Base-by-base conservation (phyloP, 2,113 vertebrate species). In the Hemibagrus wyckioides region DNA sequence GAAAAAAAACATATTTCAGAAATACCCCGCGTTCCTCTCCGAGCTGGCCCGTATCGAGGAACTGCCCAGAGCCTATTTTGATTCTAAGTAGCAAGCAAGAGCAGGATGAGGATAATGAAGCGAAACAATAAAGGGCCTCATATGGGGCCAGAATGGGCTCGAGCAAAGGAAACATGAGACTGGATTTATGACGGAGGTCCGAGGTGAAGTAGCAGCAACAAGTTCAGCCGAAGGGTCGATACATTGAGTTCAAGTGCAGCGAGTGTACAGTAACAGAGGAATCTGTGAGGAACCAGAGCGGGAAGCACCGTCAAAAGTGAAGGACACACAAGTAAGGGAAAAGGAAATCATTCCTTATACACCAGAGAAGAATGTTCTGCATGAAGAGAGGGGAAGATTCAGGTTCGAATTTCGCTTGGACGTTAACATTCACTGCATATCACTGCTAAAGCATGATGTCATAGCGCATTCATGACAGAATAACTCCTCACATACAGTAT, bases 41-140 rank as follows among this genome's bases (percentile, higher is more conserved):
- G 36, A 33, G 36, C n/a, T 17, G 28, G 61, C n/a, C 56, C n/a
- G 67, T 73, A 61, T 11, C 63, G 87, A 88, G 30, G 76, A 84
- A 83, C 30, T 71, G 41, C 82, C 69, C 59, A 2, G 33, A n/a
- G 79, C 80, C 80, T 85, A 88, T 90, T 90, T 90, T 87, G 77
- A 87, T 90, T 90, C 75, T 48, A 44, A n/a, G 87, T 84, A 59
- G 71, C 69, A 41, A 80, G 52, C 63, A 56, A n/a, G 56, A 36
- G 77, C 89, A 90, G 89, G 87, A 90, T 88, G 52, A 81, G 87
- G 89, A 85, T 88, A 83, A 85, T 81, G 63, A 80, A 84, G 63
- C 28, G 30, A 85, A 90, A 90, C 89, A 88, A 90, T 88, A 85
- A 87, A 89, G 85, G 89, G 87, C 89, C 89, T 84, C 23, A 41